Evolutionary conservation across 2,113 vertebrate genomes (phyloP), one percentile per base, ranked within the genome.

Genomic region (Planiliza haematocheilus): DNA sequence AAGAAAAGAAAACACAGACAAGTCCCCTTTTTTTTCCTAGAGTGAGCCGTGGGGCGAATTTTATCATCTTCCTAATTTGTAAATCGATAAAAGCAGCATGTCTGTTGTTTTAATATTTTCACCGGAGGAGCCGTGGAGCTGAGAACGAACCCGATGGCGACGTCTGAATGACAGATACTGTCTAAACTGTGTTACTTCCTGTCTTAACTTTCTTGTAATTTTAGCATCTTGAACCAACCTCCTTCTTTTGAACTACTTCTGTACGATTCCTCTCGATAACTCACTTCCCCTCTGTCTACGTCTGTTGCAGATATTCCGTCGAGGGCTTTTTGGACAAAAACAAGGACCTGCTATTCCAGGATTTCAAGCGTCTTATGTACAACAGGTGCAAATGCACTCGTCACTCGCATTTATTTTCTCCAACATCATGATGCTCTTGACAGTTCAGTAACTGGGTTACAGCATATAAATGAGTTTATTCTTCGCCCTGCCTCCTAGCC

Each of bases 261-360:
- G 24, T 10, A 24, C 24, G 17, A 12, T 59, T 37, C 24, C 43
- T 49, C 38, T 42, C 16, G 5, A 46, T 70, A 36, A 16, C 10
- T 77, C 39, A 45, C 41, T 78, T 43, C 37, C n/a, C n/a, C 34
- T 58, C 24, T 42, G 7, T 76, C 49, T 53, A 4, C 20, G 3
- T 84, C 43, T 66, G 2, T 65, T 63, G 49, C 92, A 98, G 97
- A 90, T 99, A 99, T 86, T 97, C 95, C 0, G 95, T 96, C 37
- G 96, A 97, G 63, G 96, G 97, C 1, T 97, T 98, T 87, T 85
- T 99, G 60, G 96, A 98, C 81, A 98, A 98, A 93, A 99, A 99
- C 93, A 95, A 97, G 80, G 97, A 99, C 73, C 93, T 92, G 0
- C 96, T 99, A 30, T 97, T 97, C 92, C 97, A 99, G 75, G 97